Evolutionary conservation across 64 coral and sea anemone species (phyloP).

Genomic region (Montipora foliosa): DNA sequence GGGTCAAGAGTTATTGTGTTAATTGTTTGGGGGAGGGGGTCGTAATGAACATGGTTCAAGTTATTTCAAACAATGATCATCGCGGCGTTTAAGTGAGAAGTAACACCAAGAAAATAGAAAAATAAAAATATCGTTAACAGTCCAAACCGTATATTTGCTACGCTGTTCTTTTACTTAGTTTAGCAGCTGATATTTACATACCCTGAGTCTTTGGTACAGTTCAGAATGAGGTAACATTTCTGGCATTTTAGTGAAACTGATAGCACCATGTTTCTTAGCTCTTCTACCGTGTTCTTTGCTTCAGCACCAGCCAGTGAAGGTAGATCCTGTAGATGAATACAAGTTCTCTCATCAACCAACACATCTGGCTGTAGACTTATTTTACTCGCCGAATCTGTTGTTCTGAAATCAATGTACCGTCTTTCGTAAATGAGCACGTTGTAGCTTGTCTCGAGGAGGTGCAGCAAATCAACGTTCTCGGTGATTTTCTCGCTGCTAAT

Average conservation of each 20-base stretch:
- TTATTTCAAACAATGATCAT: neutral
- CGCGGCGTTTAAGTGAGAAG: too few relatives aligned
- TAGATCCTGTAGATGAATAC: conserved; percentile 60
- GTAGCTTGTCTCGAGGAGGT: conserved; percentile 76
- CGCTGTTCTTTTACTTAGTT: neutral
- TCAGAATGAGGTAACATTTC: conserved; percentile 70
- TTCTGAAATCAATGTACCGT: conserved; percentile 16
- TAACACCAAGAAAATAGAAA: too few relatives aligned
- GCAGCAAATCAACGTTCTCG: conserved; percentile 66
- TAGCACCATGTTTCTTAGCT: conserved; percentile 66
- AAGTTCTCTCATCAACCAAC: conserved; percentile 89
- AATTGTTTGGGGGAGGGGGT: neutral
- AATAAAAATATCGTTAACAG: too few relatives aligned
- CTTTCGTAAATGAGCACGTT: conserved; percentile 88
- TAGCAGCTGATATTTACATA: neutral
- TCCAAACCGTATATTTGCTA: too few relatives aligned
- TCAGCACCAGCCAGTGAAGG: conserved; percentile 2
- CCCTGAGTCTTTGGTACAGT: conserved; percentile 37
- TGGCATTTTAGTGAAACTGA: conserved; percentile 80
- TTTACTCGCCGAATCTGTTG: conserved; percentile 44
- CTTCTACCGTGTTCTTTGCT: conserved; percentile 23
- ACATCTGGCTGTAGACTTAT: conserved; percentile 81
- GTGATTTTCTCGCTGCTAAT: conserved; percentile 80
- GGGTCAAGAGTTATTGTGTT: neutral
- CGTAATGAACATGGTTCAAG: neutral